Evolutionary conservation across 2,797 vertebrate genomes (phyloP).

Genomic region (Pristis pectinata): DNA sequence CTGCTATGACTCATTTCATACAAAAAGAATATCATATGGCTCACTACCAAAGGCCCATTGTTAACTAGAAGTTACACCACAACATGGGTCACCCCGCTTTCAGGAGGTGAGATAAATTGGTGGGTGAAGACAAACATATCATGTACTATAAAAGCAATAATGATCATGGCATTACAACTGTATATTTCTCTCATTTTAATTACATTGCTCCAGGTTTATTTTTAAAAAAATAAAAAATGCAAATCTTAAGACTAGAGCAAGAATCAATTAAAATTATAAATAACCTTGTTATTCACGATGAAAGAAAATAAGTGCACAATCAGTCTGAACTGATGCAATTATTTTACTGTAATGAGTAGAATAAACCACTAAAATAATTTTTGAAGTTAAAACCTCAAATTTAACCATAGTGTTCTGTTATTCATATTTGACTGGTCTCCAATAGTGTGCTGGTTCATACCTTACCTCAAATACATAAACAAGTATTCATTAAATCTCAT

Average conservation of each 20-base stretch:
- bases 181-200: background rate
- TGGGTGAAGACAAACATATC: background rate
- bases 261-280: conserved; percentile 6
- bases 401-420: background rate
- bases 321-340: background rate
- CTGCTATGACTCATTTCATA: background rate
- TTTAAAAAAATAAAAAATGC: background rate
- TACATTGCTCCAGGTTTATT: background rate
- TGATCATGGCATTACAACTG: background rate
- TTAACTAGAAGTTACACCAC: too few species aligned
- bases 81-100: background rate
- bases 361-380: background rate
- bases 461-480: background rate
- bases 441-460: background rate
- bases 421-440: too few species aligned
- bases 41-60: background rate
- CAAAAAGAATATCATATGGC: background rate
- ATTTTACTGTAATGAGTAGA: background rate
- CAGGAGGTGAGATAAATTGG: background rate
- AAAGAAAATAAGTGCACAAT: background rate
- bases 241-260: background rate
- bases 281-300: background rate
- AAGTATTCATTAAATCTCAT: background rate
- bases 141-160: background rate
- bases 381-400: background rate